A percentile compares a stretch with the other conserved stretches of the same genome.
Evolutionary conservation across 1,140 invertebrate genomes (phyloP).

Genomic region (Pristionchus pacificus): DNA sequence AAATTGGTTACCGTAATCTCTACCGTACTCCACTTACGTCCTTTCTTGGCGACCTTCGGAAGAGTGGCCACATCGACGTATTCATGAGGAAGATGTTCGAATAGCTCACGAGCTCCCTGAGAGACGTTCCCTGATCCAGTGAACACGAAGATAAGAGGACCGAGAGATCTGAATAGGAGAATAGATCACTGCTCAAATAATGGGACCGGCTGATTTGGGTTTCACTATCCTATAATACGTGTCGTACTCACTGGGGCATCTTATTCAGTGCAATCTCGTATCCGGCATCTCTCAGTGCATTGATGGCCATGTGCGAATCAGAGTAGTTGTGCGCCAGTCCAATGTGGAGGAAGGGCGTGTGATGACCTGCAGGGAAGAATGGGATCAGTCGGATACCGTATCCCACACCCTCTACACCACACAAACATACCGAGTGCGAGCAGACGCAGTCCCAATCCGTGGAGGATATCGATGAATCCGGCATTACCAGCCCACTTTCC

Average conservation of each 20-base stretch:
- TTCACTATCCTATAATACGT: too few species aligned
- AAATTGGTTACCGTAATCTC: not conserved
- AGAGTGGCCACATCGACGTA: constrained; percentile 91
- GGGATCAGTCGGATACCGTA: too few species aligned
- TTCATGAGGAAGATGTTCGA: constrained; percentile 92
- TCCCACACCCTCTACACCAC: not conserved
- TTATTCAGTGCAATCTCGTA: constrained; percentile 94
- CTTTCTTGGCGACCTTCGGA: constrained; percentile 89
- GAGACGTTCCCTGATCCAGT: constrained; percentile 80
- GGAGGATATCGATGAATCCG: constrained; percentile 96
- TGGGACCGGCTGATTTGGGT: too few species aligned
- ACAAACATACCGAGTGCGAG: not conserved
- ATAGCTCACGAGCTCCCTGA: constrained; percentile 90
- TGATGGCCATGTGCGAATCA: constrained; percentile 91
- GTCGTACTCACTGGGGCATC: constrained; percentile 73
- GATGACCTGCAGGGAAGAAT: constrained; percentile 75
- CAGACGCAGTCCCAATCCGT: constrained; percentile 86
- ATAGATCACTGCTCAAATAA: not conserved
- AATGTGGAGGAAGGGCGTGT: constrained; percentile 98
- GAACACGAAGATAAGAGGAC: constrained; percentile 93
- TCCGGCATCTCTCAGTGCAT: constrained; percentile 91
- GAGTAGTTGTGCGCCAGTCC: constrained; percentile 96
- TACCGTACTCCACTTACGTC: constrained; percentile 76
- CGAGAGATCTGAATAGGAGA: constrained; percentile 69
- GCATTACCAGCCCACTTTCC: constrained; percentile 97